Base-by-base conservation (phyloP, 2,113 vertebrate species). In the Trichechus manatus region DNA sequence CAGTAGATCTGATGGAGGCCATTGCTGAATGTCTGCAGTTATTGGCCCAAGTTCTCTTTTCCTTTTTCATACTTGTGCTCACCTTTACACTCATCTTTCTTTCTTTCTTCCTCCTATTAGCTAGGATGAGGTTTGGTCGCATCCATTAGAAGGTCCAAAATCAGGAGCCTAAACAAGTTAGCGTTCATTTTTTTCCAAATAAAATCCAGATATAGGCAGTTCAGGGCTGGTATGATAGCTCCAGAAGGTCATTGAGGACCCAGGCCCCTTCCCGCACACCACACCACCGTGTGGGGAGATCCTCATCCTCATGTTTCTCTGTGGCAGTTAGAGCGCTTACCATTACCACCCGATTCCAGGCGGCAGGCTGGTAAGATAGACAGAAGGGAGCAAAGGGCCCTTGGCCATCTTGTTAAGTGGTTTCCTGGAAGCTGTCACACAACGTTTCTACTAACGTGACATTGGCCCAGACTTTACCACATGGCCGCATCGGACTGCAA, bases 141-240 rank as follows among this genome's bases (percentile, higher is more conserved):
- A 27, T 31, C 82, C 78, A 70, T 77, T 92, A 86, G 29, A 75
- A 93, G 89, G 68, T 80, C 22, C 63, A 47, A 88, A 88, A 39
- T 27, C 36, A 68, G 9, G 25, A 74, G 29, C 39, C 47, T 93
- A 23, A 61, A 50, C 82, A 88, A 63, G 36, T 74, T 68, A 36
- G 47, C 29, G 25, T 77, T 84, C 29, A 25, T 68, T 70, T 85
- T 86, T n/a, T 33, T 83, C n/a, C 22, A 22, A 29, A 10, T 20
- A 39, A 66, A 47, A 42, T 6, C 75, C 10, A 13, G 36, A 14
- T 2, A 0, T 1, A 39, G 72, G 33, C 23, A 44, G 29, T 22
- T 20, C 17, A 7, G 50, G 68, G 50, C 44, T 72, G 29, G 3
- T 56, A 1, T 6, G 42, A 25, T 9, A 36, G 19, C 3, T 25